Evolutionary conservation across 2,113 vertebrate genomes (phyloP), one percentile per base, ranked within the genome.

Genomic region (Condylura cristata): DNA sequence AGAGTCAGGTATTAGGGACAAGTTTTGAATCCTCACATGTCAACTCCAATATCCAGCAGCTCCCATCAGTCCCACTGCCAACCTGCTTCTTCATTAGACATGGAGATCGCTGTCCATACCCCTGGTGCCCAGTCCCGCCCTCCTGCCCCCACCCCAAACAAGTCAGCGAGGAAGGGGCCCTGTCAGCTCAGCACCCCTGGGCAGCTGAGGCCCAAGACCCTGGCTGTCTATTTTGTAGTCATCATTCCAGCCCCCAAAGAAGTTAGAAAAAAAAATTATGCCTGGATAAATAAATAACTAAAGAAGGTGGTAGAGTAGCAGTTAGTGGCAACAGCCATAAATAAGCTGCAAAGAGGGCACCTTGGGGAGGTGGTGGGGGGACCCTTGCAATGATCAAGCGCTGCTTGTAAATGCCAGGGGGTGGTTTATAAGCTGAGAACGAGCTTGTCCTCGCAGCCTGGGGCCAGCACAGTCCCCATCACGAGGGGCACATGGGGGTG

Each of bases 351-450:
- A 44, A 66, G n/a, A 1, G 8, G 30, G 82, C 75, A 53, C 12
- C 87, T 46, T 5, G 30, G 60, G 32, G 56, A 86, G 66, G 66
- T 17, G 0, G 46, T 13, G 7, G 6, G 46, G 85, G 74, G 39
- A 72, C 32, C 87, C 87, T 63, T 70, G 20, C 75, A 37, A 30
- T 39, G 86, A 86, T 70, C 66, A 76, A 63, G 81, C 13, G 1
- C 53, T 17, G 70, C 41, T 76, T 39, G 22, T 65, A 56, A 71
- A 56, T 71, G 88, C 70, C 76, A 63, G 61, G 51, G 75, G 60
- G n/a, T 37, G 8, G 46, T 83, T 87, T 71, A 71, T 6, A 70
- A 71, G 53, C 70, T 71, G 70, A 83, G 82, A 93, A 46, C 3
- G 34, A 71, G 37, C 87, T 70, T 39, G 34, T 41, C 66, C 66